Base-by-base conservation (phyloP, 2,113 vertebrate genomes). In the Amblyopsis rosae region DNA sequence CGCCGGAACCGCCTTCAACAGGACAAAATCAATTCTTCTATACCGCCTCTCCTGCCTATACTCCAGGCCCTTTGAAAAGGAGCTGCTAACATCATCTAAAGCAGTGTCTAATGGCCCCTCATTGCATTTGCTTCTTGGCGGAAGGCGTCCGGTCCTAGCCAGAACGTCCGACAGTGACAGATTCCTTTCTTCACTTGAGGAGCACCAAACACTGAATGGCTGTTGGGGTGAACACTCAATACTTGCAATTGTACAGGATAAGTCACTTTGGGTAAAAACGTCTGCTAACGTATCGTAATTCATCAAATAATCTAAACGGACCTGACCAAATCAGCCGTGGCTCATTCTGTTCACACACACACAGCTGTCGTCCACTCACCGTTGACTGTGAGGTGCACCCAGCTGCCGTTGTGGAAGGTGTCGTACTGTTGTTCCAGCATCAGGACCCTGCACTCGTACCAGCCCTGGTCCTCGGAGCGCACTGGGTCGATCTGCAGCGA, bases 331-430 rank as follows among this genome's bases (percentile, higher is more conserved):
- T 13, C 32, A 60, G 1, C 7, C 58, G 33, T 12, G 32, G 56
- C 15, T 41, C 62, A 59, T 10, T 41, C 7, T 41, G 7, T 41
- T 3, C 26, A 57, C 8, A 65, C 50, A 59, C 4, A 33, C 3
- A 12, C n/a, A 41, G 53, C 35, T 11, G n/a, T 12, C 35, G 48
- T 10, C 9, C 75, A 89, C 95, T 92, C 83, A 99, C 98, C 97
- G 0, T 98, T 97, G 90, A 99, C 96, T 13, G 98, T 98, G 87
- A 99, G 96, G 79, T 99, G 96, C 73, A 98, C 96, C 97, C 98
- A 99, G 93, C 97, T 99, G 93, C 98, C 98, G 0, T 99, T 99
- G 91, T 99, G 95, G 91, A 98, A 99, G 90, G 96, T 97, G 92
- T 99, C 96, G 76, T 95, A 97, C 89, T 99, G 96, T 86, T 98